These are phyloP conservation scores for Platanista minor DNA, from an alignment of 2,113 vertebrate species.

Conservation along the genomic window DNA sequence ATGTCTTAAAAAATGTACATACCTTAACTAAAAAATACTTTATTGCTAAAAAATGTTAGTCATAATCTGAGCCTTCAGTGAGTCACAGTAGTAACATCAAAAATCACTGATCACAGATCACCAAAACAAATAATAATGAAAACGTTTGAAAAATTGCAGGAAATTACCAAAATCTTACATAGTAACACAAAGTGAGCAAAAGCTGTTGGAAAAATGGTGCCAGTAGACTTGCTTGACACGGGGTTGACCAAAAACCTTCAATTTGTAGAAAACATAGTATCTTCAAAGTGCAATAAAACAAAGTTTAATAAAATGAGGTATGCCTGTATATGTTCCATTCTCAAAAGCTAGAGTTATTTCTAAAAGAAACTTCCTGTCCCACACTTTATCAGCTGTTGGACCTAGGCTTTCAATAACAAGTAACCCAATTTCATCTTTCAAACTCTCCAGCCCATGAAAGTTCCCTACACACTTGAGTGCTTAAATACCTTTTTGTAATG, in stretches of 20 bases:
- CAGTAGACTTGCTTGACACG: not conserved
- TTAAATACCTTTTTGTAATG: not conserved
- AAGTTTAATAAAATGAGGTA: not conserved
- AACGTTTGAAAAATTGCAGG: not conserved
- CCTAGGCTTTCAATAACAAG: not conserved
- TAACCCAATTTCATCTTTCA: not conserved
- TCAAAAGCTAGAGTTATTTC: not conserved
- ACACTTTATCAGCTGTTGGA: not conserved
- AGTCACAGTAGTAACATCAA: not conserved
- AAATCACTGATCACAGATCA: not conserved
- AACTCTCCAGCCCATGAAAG: not conserved
- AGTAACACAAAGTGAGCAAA: not conserved
- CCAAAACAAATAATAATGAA: not conserved
- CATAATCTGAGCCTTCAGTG: not conserved
- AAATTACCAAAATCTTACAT: not conserved
- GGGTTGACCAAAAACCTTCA: not conserved
- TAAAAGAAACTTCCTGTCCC: not conserved
- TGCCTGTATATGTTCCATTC: not conserved
- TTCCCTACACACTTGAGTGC: not conserved
- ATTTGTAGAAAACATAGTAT: not conserved
- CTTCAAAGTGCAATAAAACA: not conserved
- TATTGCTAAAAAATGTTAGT: not conserved
- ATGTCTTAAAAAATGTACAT: not conserved
- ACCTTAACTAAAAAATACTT: not conserved
- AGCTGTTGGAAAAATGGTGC: not conserved